Percentiles rank a stretch among this genome's conserved stretches.
Evolutionary conservation across 2,797 vertebrate genomes (phyloP).

Genomic region (Allobates femoralis): DNA sequence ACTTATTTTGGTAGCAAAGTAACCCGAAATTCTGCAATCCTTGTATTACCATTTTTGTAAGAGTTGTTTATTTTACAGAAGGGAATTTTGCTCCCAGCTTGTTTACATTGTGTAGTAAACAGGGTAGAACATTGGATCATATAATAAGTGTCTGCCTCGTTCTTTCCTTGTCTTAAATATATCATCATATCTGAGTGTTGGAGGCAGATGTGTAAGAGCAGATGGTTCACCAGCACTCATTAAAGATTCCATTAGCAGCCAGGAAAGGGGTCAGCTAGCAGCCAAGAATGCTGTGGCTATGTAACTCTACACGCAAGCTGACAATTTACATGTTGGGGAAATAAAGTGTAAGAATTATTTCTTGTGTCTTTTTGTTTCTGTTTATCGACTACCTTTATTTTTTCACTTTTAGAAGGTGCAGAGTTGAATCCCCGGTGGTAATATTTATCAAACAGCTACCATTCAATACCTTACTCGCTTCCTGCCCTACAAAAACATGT

Average conservation of each 20-base stretch:
- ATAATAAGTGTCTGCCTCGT: not conserved
- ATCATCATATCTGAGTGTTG: conserved; percentile 37
- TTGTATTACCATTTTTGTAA: not conserved
- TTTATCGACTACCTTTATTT: conserved; percentile 38
- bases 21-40: not conserved
- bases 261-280: conserved; percentile 57
- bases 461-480: conserved; percentile 3
- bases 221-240: conserved; percentile 58
- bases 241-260: conserved; percentile 61
- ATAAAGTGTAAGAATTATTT: conserved; percentile 53
- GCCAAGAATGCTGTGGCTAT: conserved; percentile 56
- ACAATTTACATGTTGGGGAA: conserved; percentile 57
- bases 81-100: not conserved
- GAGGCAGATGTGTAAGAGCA: conserved; percentile 62
- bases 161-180: conserved; percentile 32
- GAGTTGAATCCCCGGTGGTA: conserved; percentile 6
- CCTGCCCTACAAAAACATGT: conserved; percentile 21
- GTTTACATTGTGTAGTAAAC: not conserved
- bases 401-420: conserved; percentile 2
- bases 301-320: conserved; percentile 58
- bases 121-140: not conserved
- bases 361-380: conserved; percentile 36
- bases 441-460: conserved; percentile 31
- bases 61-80: not conserved
- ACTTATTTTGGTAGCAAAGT: not conserved